A percentile compares a stretch with the other conserved stretches of the same genome.
Evolutionary conservation across 1,140 invertebrate genomes (phyloP).

Genomic region (Eupristina koningsbergeri): DNA sequence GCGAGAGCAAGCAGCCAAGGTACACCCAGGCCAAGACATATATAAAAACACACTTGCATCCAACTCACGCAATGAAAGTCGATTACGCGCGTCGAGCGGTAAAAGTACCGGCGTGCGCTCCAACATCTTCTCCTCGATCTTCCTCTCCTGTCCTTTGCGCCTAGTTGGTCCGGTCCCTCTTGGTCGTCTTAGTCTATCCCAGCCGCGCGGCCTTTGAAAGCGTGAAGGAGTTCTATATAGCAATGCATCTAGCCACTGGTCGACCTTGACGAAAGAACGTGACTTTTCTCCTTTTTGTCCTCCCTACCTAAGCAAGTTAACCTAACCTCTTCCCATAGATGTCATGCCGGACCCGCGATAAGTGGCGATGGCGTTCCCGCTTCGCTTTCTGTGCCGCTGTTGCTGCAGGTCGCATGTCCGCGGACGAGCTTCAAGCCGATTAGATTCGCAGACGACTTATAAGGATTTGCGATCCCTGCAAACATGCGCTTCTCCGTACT

Average conservation of each 20-base stretch:
- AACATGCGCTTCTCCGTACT: not conserved
- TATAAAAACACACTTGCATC: no score
- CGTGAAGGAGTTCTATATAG: not conserved
- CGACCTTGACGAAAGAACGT: conserved; percentile 52
- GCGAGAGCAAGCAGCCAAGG: not conserved
- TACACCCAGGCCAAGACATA: not conserved
- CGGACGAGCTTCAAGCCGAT: not conserved
- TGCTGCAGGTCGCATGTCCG: conserved; percentile 10
- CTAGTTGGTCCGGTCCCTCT: no score
- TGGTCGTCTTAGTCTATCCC: no score
- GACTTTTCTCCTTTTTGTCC: conserved; percentile 51
- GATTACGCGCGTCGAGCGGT: conserved; percentile 41
- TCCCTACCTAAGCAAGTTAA: not conserved
- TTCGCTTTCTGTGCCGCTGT: not conserved
- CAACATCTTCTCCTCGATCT: not conserved
- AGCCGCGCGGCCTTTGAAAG: not conserved
- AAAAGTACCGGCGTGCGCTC: conserved; percentile 9
- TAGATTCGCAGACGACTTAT: not conserved
- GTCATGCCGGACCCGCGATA: not conserved
- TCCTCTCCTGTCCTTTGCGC: no score
- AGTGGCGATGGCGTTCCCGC: not conserved
- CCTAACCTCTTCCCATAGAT: not conserved
- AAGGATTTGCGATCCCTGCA: not conserved
- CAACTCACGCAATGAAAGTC: conserved; percentile 16
- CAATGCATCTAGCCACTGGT: conserved; percentile 34